These are phyloP conservation scores for Mus spicilegus DNA, from an alignment of 2,113 vertebrate species.

Conservation along the genomic window DNA sequence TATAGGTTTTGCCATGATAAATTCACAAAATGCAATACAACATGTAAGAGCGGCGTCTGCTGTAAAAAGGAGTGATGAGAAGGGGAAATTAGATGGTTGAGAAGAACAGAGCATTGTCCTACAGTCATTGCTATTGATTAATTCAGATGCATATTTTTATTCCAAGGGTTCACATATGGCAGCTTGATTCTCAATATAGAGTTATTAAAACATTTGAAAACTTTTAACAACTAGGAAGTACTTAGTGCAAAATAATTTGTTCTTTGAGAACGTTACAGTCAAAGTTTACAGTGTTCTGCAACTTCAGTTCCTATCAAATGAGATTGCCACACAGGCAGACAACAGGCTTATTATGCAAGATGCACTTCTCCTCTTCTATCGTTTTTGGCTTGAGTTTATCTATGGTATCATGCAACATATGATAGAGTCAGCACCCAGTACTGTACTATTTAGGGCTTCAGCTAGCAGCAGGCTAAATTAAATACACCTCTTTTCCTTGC, in stretches of 20 bases:
- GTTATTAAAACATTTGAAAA: neutral
- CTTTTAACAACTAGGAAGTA: neutral
- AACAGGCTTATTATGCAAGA: rapidly evolving
- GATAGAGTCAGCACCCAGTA: rapidly evolving
- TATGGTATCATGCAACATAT: neutral
- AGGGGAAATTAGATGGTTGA: rapidly evolving
- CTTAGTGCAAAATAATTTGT: neutral
- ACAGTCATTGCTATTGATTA: neutral
- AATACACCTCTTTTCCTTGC: neutral
- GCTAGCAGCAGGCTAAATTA: neutral
- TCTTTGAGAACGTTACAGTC: neutral
- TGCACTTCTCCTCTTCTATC: rapidly evolving
- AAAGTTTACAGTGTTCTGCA: neutral
- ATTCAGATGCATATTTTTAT: neutral
- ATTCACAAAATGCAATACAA: neutral
- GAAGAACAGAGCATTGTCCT: neutral
- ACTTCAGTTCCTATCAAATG: neutral
- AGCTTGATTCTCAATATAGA: neutral
- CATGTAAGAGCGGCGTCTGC: rapidly evolving
- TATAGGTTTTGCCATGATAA: neutral
- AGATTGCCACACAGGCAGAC: neutral
- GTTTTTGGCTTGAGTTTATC: neutral
- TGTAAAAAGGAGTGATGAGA: neutral
- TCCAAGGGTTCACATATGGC: neutral
- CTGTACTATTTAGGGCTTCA: neutral